Evolutionary conservation across 1,140 invertebrate species (phyloP).

Genomic region (Listronotus oregonensis): DNA sequence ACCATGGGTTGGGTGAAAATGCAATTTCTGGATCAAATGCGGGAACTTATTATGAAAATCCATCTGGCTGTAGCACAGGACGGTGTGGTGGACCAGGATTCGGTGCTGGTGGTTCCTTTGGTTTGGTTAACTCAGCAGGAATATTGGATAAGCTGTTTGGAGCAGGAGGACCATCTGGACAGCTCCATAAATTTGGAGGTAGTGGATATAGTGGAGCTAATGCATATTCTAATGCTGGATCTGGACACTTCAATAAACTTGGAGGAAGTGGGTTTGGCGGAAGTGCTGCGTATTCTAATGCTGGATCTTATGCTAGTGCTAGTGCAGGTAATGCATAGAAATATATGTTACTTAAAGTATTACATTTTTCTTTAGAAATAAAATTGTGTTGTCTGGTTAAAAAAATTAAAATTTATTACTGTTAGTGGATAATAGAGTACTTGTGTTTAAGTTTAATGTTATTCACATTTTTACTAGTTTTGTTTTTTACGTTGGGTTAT

Average conservation of each 20-base stretch:
- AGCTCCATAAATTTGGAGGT: not conserved
- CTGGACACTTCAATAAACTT: constrained; percentile 5
- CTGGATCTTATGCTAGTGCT: constrained; percentile 17
- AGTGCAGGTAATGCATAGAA: not conserved
- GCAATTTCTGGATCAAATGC: not conserved
- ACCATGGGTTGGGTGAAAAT: not conserved
- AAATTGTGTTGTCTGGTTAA: not conserved
- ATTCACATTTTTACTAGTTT: too few relatives aligned
- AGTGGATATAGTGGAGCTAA: not conserved
- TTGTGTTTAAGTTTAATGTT: too few relatives aligned
- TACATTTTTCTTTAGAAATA: not conserved
- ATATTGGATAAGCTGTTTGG: constrained; percentile 17
- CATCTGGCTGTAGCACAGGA: constrained; percentile 1
- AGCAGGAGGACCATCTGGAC: constrained; percentile 15
- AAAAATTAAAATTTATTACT: too few relatives aligned
- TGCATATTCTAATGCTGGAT: constrained; percentile 14
- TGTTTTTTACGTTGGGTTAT: too few relatives aligned
- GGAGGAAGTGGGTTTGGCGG: not conserved
- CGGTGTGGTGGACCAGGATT: constrained; percentile 3
- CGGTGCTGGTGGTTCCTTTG: constrained; percentile 4
- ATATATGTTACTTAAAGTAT: not conserved
- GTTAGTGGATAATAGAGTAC: too few relatives aligned
- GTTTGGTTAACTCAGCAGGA: not conserved
- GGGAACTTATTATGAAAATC: not conserved
- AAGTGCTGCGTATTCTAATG: constrained; percentile 10